Conservation (phyloP, 2,888 invertebrate species). For the Amaurobius ferox region DNA sequence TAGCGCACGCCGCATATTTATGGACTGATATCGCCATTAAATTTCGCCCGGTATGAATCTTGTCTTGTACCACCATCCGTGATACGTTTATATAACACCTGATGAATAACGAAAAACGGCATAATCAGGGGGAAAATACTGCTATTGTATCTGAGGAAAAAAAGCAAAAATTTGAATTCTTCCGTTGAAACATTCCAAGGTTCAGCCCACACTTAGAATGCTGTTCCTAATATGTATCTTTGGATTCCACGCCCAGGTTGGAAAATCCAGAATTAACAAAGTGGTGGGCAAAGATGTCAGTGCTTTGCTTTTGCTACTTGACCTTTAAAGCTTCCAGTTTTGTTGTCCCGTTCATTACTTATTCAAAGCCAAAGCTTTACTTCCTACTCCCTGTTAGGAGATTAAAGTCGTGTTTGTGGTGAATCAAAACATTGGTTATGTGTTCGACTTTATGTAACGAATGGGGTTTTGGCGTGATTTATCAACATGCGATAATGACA, state of each 20-base stretch:
- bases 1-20: no score
- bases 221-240: slow-evolving; percentile 10
- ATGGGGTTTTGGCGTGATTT: no score
- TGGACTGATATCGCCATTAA: no score
- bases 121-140: not conserved
- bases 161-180: not conserved
- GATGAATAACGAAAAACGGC: not conserved
- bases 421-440: not conserved
- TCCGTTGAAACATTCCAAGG: not conserved
- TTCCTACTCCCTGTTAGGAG: not conserved
- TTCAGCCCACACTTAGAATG: slow-evolving; percentile 14
- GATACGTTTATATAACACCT: not conserved
- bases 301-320: not conserved
- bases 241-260: not conserved
- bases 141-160: not conserved
- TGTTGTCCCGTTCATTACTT: not conserved
- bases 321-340: not conserved
- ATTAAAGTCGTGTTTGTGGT: not conserved
- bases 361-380: not conserved
- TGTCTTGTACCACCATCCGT: not conserved
- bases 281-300: slow-evolving; percentile 4
- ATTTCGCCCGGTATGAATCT: no score
- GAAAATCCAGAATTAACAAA: not conserved
- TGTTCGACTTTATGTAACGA: no score
- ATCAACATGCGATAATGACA: no score